phyloP scores from a whole-genome alignment of 2,113 vertebrate genomes.

The Corythaeola cristata region DNA sequence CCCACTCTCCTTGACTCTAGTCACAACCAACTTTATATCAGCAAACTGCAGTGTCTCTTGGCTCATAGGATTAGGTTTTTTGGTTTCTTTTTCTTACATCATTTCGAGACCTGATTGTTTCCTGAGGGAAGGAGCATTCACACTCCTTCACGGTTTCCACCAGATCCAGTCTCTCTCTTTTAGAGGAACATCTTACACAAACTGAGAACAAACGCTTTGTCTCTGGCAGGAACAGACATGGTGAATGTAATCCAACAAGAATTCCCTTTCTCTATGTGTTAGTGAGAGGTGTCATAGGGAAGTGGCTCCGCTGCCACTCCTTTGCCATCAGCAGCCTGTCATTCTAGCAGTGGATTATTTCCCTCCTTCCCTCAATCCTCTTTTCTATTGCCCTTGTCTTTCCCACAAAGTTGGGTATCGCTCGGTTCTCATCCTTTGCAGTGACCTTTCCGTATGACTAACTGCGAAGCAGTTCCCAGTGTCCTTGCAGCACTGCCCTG shows the following conservation, averaged over 20 bases:
- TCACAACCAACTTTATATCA: not conserved
- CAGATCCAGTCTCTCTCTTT: not conserved
- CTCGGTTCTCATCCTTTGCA: not conserved
- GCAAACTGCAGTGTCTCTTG: not conserved
- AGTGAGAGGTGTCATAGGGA: not conserved
- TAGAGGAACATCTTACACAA: not conserved
- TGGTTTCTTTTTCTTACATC: not conserved
- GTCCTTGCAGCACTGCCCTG: not conserved
- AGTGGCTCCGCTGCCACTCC: not conserved
- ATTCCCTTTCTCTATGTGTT: not conserved
- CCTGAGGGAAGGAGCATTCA: not conserved
- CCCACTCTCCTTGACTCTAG: not conserved
- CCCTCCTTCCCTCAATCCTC: not conserved
- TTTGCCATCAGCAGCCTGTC: not conserved
- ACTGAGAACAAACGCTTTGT: not conserved
- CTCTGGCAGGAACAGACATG: not conserved
- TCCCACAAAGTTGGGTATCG: not conserved
- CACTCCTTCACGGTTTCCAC: not conserved
- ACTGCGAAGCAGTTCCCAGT: not conserved
- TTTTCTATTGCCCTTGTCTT: not conserved
- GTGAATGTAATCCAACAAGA: not conserved
- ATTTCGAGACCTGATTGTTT: not conserved
- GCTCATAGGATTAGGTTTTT: not conserved
- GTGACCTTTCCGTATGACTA: not conserved
- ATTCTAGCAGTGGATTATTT: not conserved